Evolutionary conservation across 2,113 vertebrate species (phyloP), one percentile per base, ranked within the genome.

Genomic region (Stegostoma tigrinum): DNA sequence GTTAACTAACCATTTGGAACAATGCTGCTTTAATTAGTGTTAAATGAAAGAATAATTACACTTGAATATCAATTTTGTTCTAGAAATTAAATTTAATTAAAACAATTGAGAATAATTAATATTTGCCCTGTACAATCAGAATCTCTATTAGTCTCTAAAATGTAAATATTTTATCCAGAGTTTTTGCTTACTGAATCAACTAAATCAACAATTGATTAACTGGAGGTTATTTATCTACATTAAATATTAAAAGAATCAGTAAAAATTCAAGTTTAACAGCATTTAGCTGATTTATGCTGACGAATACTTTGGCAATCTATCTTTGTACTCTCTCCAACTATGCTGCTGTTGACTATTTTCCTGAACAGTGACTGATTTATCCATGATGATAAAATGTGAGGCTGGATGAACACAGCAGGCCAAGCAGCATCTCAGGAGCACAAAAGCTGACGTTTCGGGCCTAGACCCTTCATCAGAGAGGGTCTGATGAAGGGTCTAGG

Each of bases 11-110:
- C 45, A 61, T 48, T 72, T 45, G 6, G 94, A 48, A 72, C 94
- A 95, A 45, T 72, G 38, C 42, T 45, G 68, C 4, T 72, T 30
- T 95, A 45, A 72, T 95, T 72, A 95, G 68, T 24, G 68, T 30
- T 95, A 72, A 70, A 72, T 70, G 67, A 95, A 72, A 95, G 94
- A 72, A 24, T 95, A 24, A 95, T 95, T 72, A 95, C 45, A 72
- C 67, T 67, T 72, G 72, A 95, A 95, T 95, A 95, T 95, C 68
- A 95, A 95, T 95, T 95, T 72, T 70, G 94, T 72, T 95, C 42
- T 30, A 27, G 15, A 72, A 95, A 72, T 95, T 95, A 95, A 95
- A 72, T 72, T 72, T 95, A 95, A 95, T 95, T 95, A 95, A 93
- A 93, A 95, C 68, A 95, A 95, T 95, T 95, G 61, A 93, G 89